A percentile compares a stretch with the other conserved stretches of the same genome.
These are phyloP conservation scores for Argynnis bischoffii DNA, from an alignment of 2,888 invertebrate genomes.

Conservation along the genomic window DNA sequence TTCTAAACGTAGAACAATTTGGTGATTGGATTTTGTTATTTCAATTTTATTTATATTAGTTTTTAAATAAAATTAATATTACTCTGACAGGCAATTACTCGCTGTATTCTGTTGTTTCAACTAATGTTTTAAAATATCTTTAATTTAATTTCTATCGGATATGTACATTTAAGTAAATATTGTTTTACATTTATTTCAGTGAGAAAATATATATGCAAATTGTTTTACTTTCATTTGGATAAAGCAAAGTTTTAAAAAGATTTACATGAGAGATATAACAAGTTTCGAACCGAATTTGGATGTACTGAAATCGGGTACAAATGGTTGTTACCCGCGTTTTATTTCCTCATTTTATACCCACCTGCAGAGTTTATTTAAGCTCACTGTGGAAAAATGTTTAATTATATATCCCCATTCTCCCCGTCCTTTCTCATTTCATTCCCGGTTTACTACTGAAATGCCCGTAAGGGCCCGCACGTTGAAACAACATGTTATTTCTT, in stretches of 20 bases:
- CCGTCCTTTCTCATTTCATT: conserved; percentile 33
- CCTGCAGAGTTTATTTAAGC: conserved; percentile 43
- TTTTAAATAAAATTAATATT: not conserved
- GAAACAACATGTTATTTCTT: conserved; percentile 25
- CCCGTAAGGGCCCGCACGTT: conserved; percentile 17
- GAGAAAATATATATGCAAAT: too few relatives aligned
- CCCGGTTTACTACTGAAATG: conserved; percentile 35
- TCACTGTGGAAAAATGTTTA: conserved; percentile 39
- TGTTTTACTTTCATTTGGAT: too few relatives aligned
- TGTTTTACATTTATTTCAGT: too few relatives aligned
- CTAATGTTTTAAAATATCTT: too few relatives aligned
- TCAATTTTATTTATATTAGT: conserved; percentile 1
- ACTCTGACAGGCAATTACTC: not conserved
- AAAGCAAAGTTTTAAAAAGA: conserved; percentile 7
- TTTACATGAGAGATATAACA: conserved; percentile 7
- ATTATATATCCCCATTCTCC: conserved; percentile 35
- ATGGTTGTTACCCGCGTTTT: conserved; percentile 32
- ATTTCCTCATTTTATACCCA: conserved; percentile 38
- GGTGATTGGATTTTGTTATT: conserved; percentile 21
- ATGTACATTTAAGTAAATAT: too few relatives aligned
- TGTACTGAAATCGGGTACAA: conserved; percentile 32
- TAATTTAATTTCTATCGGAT: too few relatives aligned
- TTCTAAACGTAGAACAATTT: conserved; percentile 32
- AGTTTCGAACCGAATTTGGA: conserved; percentile 28
- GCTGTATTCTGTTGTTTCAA: not conserved